Evolutionary conservation across 2,888 invertebrate species (phyloP).

Genomic region (Melieria omissa): DNA sequence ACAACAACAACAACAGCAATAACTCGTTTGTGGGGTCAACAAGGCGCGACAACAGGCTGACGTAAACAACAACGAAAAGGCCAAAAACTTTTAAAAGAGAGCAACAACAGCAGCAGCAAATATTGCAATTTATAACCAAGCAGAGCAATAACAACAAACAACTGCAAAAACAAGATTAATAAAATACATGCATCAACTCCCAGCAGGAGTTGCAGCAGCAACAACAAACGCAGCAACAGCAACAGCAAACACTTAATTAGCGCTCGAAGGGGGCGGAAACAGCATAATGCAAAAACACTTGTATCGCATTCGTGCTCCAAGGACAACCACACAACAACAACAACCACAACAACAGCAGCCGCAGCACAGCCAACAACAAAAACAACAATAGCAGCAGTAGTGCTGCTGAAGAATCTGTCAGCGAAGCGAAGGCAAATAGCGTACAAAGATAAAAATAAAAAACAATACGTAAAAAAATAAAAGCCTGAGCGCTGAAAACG

Average conservation of each 20-base stretch:
- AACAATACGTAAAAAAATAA: no score
- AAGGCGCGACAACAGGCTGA: no score
- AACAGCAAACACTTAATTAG: neutral
- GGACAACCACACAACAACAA: no score
- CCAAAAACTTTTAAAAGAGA: neutral
- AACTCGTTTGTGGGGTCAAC: no score
- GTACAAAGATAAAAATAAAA: no score
- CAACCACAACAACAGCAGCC: neutral
- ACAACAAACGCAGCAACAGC: neutral
- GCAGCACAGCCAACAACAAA: conserved; percentile 1
- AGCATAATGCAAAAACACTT: no score
- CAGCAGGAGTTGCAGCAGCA: neutral
- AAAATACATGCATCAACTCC: neutral
- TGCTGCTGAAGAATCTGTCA: neutral
- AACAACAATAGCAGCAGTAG: neutral
- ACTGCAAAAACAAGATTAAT: no score
- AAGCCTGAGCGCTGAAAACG: no score
- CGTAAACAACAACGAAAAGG: neutral
- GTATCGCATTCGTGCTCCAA: no score
- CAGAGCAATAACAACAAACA: conserved; percentile 1
- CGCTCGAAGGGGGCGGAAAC: no score
- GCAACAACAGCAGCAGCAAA: neutral
- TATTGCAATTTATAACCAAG: neutral
- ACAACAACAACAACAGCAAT: no score
- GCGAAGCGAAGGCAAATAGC: no score